Evolutionary conservation across 2,113 vertebrate species (phyloP), one percentile per base, ranked within the genome.

Genomic region (Illadopsis cleaveri): DNA sequence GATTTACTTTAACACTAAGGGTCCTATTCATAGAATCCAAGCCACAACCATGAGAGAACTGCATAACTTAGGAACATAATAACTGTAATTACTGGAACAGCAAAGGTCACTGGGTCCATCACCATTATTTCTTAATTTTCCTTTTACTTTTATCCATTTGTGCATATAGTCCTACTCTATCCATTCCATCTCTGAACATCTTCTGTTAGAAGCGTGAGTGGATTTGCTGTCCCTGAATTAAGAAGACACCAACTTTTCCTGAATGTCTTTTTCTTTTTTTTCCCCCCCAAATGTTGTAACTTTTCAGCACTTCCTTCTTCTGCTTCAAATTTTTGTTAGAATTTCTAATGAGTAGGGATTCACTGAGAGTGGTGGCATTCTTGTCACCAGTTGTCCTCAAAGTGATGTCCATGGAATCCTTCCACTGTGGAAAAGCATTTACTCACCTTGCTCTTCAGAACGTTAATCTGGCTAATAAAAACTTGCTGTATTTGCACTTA

Each of bases 1-100:
- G 88, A 79, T 94, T 96, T 95, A 81, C 97, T 95, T 95, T 79
- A 90, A 87, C 69, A 86, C 86, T 89, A 87, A 96, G 73, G 73
- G 81, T 86, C 91, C 94, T 70, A 23, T 94, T 94, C 87, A 92
- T 82, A 95, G 94, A 91, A 77, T 31, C 13, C 47, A 90, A 84
- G 73, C 83, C 71, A 81, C 58, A 94, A 85, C 83, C 75, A 77
- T 77, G 45, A 96, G 73, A 89, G 83, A 96, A 96, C 47, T 68
- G 53, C 76, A 89, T 82, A 90, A 96, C 84, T 85, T 89, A 90
- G 93, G 82, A 91, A 91, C 66, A 27, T 89, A 95, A 95, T 79
- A 64, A 93, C 76, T 89, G 31, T 88, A 93, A 79, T 82, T 81
- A 93, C 84, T 61, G 38, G 19, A 92, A 86, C 42, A 68, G 38